phyloP scores from a whole-genome alignment of 2,888 invertebrate species.

The Matsumyia berberina region DNA sequence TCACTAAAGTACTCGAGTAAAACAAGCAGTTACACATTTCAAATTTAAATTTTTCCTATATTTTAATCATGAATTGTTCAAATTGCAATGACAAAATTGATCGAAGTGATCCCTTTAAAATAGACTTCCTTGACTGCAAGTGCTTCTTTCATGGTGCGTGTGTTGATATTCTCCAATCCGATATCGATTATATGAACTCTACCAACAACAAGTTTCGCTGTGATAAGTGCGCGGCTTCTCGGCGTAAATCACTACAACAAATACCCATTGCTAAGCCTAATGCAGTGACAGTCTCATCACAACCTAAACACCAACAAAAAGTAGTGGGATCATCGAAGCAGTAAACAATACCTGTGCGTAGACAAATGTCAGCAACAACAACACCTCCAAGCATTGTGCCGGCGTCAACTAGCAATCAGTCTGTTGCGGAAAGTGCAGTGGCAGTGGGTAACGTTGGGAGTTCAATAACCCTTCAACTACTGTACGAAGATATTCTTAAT shows the following conservation, averaged over 20 bases:
- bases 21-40: too few relatives aligned
- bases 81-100: too few relatives aligned
- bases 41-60: too few relatives aligned
- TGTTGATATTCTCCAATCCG: slow-evolving; percentile 1
- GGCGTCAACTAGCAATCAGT: neutral
- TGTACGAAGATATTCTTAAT: slow-evolving; percentile 2
- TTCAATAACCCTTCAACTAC: slow-evolving; percentile 37
- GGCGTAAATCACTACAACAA: slow-evolving; percentile 23
- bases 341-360: neutral
- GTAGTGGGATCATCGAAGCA: neutral
- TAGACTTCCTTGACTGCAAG: too few relatives aligned
- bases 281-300: neutral
- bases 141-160: neutral
- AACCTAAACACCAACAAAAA: neutral
- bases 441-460: neutral
- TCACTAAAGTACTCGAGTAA: too few relatives aligned
- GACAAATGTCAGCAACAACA: neutral
- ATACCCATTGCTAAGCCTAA: neutral
- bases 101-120: neutral
- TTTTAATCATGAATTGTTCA: too few relatives aligned
- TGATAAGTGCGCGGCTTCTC: neutral
- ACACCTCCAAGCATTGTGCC: neutral
- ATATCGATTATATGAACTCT: slow-evolving; percentile 7
- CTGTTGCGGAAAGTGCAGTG: neutral
- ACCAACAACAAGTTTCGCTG: neutral